Percentiles rank a stretch among this genome's conserved stretches.
phyloP scores from a whole-genome alignment of 2,113 vertebrate species.

The Gnathonemus longibarbis region DNA sequence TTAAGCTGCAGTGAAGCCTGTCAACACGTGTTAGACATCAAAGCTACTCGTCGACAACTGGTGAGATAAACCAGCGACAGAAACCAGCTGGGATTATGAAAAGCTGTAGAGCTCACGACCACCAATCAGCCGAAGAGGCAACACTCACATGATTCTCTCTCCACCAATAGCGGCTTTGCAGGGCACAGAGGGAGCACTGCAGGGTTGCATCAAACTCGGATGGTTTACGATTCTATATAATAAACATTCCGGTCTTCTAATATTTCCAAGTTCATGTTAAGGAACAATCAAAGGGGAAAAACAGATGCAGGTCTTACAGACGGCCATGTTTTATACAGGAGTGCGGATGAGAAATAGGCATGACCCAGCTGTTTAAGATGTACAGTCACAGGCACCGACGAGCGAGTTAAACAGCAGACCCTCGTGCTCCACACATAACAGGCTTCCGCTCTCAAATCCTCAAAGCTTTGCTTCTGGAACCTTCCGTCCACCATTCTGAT shows the following conservation, averaged over 20 bases:
- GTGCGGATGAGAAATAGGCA: background rate
- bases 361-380: background rate
- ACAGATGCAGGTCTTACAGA: background rate
- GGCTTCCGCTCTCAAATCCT: background rate
- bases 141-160: background rate
- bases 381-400: background rate
- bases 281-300: background rate
- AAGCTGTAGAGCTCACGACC: background rate
- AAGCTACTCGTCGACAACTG: constrained; percentile 1
- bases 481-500: background rate
- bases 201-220: background rate
- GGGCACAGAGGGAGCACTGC: background rate
- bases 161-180: background rate
- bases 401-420: background rate
- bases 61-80: constrained; percentile 24
- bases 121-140: background rate
- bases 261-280: background rate
- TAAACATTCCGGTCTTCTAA: background rate
- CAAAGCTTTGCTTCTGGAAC: background rate
- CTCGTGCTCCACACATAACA: background rate
- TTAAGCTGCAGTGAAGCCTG: background rate
- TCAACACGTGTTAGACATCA: constrained; percentile 9
- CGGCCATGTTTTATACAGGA: background rate
- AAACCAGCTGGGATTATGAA: constrained; percentile 5
- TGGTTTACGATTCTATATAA: background rate